A percentile compares a stretch with the other conserved stretches of the same genome.
Conservation (phyloP, 2,797 vertebrate genomes). For the Artibeus jamaicensis region DNA sequence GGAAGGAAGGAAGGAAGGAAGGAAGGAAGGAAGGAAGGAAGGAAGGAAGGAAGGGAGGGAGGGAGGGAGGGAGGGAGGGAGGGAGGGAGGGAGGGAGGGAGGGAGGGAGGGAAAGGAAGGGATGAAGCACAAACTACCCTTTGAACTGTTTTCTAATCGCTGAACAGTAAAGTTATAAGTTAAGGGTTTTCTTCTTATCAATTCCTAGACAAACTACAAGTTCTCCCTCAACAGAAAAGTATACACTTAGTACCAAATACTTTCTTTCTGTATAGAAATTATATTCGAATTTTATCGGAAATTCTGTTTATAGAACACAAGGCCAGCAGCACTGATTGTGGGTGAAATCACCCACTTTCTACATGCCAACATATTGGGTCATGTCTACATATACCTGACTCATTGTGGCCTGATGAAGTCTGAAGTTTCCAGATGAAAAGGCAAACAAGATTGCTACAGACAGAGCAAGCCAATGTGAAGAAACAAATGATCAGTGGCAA, state of each 20-base stretch:
- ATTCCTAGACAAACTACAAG: not conserved
- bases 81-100: accelerated
- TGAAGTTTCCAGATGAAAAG: not conserved
- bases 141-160: not conserved
- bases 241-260: not conserved
- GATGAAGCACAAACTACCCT: not conserved
- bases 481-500: not conserved
- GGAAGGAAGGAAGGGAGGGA: no score
- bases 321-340: not conserved
- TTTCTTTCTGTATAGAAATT: not conserved
- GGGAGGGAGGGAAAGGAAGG: not conserved
- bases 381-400: not conserved
- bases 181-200: not conserved
- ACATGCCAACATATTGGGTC: not conserved
- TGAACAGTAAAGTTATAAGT: not conserved
- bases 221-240: not conserved
- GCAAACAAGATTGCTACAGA: not conserved
- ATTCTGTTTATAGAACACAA: not conserved
- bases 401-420: not conserved
- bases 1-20: no score
- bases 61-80: no score
- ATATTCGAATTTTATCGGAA: not conserved
- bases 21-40: accelerated
- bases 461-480: not conserved
- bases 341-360: not conserved